phyloP scores from a whole-genome alignment of 2,888 invertebrate species.

The Trissoscelio sp. region DNA sequence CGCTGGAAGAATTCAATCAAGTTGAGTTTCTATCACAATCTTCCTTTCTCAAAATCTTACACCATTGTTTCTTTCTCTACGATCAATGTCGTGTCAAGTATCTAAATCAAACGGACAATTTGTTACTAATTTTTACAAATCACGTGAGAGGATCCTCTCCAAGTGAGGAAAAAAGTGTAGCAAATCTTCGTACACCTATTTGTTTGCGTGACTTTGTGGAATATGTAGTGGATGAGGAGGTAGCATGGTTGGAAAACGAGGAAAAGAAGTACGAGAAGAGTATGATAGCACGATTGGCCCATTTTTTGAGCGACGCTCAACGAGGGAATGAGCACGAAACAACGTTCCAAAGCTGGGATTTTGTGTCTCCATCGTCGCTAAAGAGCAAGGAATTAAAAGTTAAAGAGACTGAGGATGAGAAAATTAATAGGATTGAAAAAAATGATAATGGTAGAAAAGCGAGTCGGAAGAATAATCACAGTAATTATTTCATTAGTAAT shows the following conservation, averaged over 20 bases:
- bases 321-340: neutral
- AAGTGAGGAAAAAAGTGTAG: slow-evolving; percentile 50
- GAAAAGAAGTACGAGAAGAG: slow-evolving; percentile 73
- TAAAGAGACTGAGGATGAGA: slow-evolving; percentile 8
- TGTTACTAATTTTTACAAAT: slow-evolving; percentile 75
- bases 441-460: slow-evolving; percentile 36
- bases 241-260: slow-evolving; percentile 84
- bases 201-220: slow-evolving; percentile 85
- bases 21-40: slow-evolving; percentile 69
- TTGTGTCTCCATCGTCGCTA: slow-evolving; percentile 75
- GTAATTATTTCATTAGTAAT: neutral
- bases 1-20: slow-evolving; percentile 71
- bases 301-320: slow-evolving; percentile 18
- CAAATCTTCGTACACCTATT: slow-evolving; percentile 83
- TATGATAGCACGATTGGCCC: slow-evolving; percentile 46
- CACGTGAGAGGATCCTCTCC: slow-evolving; percentile 15
- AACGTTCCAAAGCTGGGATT: slow-evolving; percentile 72
- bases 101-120: slow-evolving; percentile 76
- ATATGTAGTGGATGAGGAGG: slow-evolving; percentile 84
- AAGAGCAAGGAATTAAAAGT: slow-evolving; percentile 69
- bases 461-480: slow-evolving; percentile 5
- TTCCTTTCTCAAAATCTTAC: slow-evolving; percentile 71
- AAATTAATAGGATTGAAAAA: slow-evolving; percentile 31
- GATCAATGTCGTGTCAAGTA: slow-evolving; percentile 71
- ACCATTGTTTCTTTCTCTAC: slow-evolving; percentile 72